These are phyloP conservation scores for Perizoma flavofasciatum DNA, from an alignment of 2,888 invertebrate genomes.

Conservation along the genomic window DNA sequence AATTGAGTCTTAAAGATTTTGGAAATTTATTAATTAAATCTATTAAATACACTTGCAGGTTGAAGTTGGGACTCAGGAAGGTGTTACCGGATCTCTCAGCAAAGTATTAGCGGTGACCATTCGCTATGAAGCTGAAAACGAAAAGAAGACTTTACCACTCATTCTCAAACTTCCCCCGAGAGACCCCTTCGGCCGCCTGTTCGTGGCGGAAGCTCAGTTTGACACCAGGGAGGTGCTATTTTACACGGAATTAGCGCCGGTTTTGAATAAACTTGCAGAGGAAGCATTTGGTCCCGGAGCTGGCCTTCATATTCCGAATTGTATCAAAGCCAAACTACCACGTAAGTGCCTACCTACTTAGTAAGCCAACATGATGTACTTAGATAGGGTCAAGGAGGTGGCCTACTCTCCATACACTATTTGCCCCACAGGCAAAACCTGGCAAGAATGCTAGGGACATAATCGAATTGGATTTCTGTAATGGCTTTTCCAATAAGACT, in stretches of 20 bases:
- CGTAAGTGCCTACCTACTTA: slow-evolving; percentile 50
- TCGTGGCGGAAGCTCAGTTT: slow-evolving; percentile 92
- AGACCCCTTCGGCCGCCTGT: slow-evolving; percentile 91
- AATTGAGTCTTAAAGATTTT: too few species aligned
- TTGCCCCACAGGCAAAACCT: too few species aligned
- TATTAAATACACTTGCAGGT: slow-evolving; percentile 48
- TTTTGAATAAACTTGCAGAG: slow-evolving; percentile 87
- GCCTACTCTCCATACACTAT: too few species aligned
- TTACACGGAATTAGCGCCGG: slow-evolving; percentile 90
- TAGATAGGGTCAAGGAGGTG: too few species aligned
- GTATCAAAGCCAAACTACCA: slow-evolving; percentile 88
- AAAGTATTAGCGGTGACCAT: slow-evolving; percentile 90
- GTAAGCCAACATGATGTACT: neutral
- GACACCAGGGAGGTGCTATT: slow-evolving; percentile 92
- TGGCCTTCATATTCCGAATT: slow-evolving; percentile 81
- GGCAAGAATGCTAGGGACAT: too few species aligned
- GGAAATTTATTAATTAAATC: too few species aligned
- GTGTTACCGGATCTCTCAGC: slow-evolving; percentile 89
- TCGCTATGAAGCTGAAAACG: slow-evolving; percentile 80
- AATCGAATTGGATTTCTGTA: too few species aligned
- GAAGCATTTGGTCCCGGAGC: slow-evolving; percentile 77
- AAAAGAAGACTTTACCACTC: slow-evolving; percentile 72
- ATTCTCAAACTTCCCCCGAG: slow-evolving; percentile 91
- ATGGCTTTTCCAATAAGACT: too few species aligned
- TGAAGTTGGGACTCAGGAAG: slow-evolving; percentile 78